Base-by-base conservation (phyloP, 1,140 invertebrate genomes). In the Colletes latitarsis region DNA sequence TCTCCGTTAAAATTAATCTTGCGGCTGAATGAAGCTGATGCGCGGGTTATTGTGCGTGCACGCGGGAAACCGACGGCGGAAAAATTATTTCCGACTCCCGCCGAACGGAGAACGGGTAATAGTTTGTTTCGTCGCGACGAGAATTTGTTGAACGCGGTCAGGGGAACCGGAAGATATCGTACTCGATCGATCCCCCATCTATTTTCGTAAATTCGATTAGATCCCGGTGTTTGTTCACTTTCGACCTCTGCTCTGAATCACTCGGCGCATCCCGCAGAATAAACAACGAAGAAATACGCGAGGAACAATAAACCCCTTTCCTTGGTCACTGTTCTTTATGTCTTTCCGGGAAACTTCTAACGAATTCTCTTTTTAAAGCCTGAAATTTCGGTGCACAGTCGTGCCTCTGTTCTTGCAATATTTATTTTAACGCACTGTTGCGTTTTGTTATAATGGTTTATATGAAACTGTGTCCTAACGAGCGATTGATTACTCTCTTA, bases 1-100 rank as follows among this genome's bases (percentile, higher is more conserved):
- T 72, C 79, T 15, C 63, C 60, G 62, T 84, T 84, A 82, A 84
- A 85, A 86, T 82, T 74, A 84, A 82, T 82, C 57, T 55, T 21
- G 21, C 67, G 64, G 19, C 60, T 78, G 64, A 84, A 70, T 77
- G 53, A 69, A 60, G 53, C 5, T 14, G 69, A 85, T 69, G 60
- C 21, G 41, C 43, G 6, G 8, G 9, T n/a, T 49, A 53, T 68
- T 30, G 63, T 62, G 58, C 41, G 19, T 15, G 19, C n/a, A 70
- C n/a, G n/a, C n/a, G n/a, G n/a, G n/a, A n/a, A n/a, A n/a, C n/a
- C n/a, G n/a, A n/a, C n/a, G n/a, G n/a, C n/a, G n/a, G 60, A 55
- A 19, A 10, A n/a, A 46, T 67, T 6, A 19, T 15, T 6, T 41
- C 14, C 6, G 12, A 9, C 14, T 60, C 0, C 3, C 60, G 14